Base-by-base conservation (phyloP, 30 jellyfish, hydroid and myxozoan genomes). In the Clytia hemisphaerica region DNA sequence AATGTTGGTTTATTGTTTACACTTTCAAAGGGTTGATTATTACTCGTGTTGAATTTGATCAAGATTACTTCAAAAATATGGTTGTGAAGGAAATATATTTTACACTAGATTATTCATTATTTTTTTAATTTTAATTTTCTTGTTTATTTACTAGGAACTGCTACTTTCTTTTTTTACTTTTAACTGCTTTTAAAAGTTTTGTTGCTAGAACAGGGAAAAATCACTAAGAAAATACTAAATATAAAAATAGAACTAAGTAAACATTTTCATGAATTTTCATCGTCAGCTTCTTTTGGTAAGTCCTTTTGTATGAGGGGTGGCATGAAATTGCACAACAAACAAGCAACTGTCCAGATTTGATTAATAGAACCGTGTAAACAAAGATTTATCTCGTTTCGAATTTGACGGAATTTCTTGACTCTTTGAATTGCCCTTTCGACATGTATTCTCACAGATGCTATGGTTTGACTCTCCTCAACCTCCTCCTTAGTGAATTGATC, bases 351-450 rank as follows among this genome's bases (percentile, higher is more conserved):
- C 73, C 73, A 18, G 7, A 60, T 21, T 60, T 53, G 67, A 29
- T 53, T 53, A 14, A 60, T 0, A 21, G 73, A 60, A 24, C 71
- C 73, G 31, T 60, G 61, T 60, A 60, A 15, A 14, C 18, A 9
- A 12, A 51, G 9, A 19, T 25, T 9, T 9, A 51, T 51, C 44
- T 40, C 75, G 25, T 51, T 60, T 18, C 72, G 62, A 60, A 60
- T 26, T 32, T 60, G 2, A 47, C 21, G 26, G 19, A 51, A 28
- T 9, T 34, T 54, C 58, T 72, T 58, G 29, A 72, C 80, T 1
- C 82, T 36, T 40, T 72, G 82, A 12, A 72, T 72, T 35, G 73
- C 68, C 27, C 84, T 27, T 46, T 45, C 82, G 1, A 70, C 82
- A 70, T 70, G 82, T 12, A 48, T 70, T 15, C 72, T 37, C 26